phyloP scores from a whole-genome alignment of 2,888 invertebrate genomes.

The Alloscopus bannaensis region DNA sequence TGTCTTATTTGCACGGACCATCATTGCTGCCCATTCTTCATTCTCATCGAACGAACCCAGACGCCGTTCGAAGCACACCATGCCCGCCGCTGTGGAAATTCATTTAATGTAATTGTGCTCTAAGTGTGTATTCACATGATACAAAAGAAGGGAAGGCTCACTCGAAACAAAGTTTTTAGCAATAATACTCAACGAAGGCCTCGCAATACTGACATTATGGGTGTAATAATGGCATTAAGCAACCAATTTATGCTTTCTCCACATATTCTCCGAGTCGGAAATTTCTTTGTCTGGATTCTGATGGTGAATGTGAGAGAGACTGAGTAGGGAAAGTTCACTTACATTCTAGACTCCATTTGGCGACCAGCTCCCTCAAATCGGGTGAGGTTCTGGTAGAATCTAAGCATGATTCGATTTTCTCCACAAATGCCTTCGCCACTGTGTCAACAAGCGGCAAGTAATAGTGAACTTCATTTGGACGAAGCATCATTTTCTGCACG shows the following conservation, averaged over 20 bases:
- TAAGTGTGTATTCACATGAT: no score
- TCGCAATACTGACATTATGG: no score
- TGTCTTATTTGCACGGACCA: constrained; percentile 75
- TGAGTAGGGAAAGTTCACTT: no score
- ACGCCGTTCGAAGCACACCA: constrained; percentile 77
- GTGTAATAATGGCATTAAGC: no score
- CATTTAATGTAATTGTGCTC: no score
- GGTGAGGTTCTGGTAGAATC: constrained; percentile 73
- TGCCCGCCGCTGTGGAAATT: constrained; percentile 76
- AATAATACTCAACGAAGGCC: no score
- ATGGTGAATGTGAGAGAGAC: no score
- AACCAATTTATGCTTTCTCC: no score
- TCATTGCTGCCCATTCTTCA: constrained; percentile 75
- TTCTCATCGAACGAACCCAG: constrained; percentile 76
- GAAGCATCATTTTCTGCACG: constrained; percentile 78
- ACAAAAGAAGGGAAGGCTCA: neutral
- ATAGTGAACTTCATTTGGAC: constrained; percentile 77
- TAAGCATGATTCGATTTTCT: constrained; percentile 74
- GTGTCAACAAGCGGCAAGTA: constrained; percentile 76
- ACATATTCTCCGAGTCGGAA: no score
- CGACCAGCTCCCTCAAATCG: constrained; percentile 75
- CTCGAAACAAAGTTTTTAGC: no score
- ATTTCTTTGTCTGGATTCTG: no score
- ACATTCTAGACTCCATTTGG: constrained; percentile 76
- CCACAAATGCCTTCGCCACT: constrained; percentile 76